Evolutionary conservation across 2,888 invertebrate species (phyloP).

Genomic region (Agrotis exclamationis): DNA sequence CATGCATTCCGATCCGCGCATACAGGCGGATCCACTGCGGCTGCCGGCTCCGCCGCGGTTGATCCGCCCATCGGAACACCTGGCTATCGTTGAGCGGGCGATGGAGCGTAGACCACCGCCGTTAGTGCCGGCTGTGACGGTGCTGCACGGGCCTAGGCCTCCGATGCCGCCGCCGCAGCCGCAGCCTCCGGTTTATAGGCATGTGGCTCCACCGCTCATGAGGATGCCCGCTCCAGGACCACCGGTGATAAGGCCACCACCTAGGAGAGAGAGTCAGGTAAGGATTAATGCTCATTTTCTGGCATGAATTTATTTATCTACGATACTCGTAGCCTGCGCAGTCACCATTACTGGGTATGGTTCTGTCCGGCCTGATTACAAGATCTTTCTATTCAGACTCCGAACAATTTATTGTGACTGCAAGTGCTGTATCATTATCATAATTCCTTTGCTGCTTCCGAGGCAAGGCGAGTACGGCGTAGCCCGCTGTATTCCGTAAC

Average conservation of each 20-base stretch:
- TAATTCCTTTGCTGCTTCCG: too few species aligned
- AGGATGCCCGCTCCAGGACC: conserved; percentile 84
- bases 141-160: conserved; percentile 79
- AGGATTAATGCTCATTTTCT: conserved; percentile 34
- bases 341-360: neutral
- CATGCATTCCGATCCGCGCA: conserved; percentile 74
- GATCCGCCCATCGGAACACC: conserved; percentile 86
- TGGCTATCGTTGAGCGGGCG: conserved; percentile 80
- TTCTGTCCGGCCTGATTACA: neutral
- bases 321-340: neutral
- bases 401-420: too few species aligned
- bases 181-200: conserved; percentile 77
- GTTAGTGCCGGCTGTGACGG: conserved; percentile 79
- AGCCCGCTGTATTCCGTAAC: too few species aligned
- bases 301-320: too few species aligned
- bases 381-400: neutral
- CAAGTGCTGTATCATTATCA: too few species aligned
- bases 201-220: conserved; percentile 82
- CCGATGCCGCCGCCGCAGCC: conserved; percentile 73
- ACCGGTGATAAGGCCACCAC: conserved; percentile 78
- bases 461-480: too few species aligned
- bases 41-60: conserved; percentile 80
- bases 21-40: conserved; percentile 56
- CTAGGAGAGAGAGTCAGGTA: conserved; percentile 87
- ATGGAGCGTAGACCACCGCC: conserved; percentile 79